A percentile compares a stretch with the other conserved stretches of the same genome.
Evolutionary conservation across 2,797 vertebrate genomes (phyloP).

Genomic region (Halcyon smyrnensis): DNA sequence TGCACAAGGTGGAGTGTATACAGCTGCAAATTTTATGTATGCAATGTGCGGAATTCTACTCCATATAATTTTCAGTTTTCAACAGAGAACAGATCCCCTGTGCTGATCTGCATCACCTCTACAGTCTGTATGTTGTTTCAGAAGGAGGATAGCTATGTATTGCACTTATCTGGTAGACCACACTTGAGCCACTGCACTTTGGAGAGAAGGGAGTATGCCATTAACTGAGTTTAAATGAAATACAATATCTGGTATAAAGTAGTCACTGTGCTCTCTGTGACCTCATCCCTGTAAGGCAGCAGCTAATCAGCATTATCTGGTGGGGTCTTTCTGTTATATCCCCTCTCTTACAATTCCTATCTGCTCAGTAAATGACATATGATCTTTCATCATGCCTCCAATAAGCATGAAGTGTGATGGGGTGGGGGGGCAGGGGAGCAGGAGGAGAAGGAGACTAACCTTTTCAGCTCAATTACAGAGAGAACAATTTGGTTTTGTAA

Average conservation of each 20-base stretch:
- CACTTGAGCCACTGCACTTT: neutral
- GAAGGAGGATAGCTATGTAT: neutral
- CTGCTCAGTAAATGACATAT: neutral
- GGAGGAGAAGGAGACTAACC: constrained; percentile 27
- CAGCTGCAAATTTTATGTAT: neutral
- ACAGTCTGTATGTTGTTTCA: neutral
- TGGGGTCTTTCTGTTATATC: neutral
- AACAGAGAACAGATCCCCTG: neutral
- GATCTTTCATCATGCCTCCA: constrained; percentile 2
- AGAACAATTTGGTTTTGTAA: constrained; percentile 71
- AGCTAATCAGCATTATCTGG: constrained; percentile 21
- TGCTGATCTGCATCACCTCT: neutral
- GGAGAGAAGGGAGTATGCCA: neutral
- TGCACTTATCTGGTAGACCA: neutral
- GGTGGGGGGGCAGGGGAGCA: neutral
- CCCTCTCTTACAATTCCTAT: neutral
- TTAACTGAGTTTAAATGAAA: constrained; percentile 54
- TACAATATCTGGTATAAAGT: neutral
- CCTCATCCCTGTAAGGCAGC: constrained; percentile 26
- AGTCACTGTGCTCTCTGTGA: neutral
- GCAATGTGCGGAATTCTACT: neutral
- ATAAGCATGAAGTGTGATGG: neutral
- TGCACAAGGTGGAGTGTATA: neutral
- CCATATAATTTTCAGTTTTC: neutral
- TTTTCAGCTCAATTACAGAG: constrained; percentile 59